Evolutionary conservation across 2,888 invertebrate genomes (phyloP), one percentile per base, ranked within the genome.

Genomic region (Gibbula magus): DNA sequence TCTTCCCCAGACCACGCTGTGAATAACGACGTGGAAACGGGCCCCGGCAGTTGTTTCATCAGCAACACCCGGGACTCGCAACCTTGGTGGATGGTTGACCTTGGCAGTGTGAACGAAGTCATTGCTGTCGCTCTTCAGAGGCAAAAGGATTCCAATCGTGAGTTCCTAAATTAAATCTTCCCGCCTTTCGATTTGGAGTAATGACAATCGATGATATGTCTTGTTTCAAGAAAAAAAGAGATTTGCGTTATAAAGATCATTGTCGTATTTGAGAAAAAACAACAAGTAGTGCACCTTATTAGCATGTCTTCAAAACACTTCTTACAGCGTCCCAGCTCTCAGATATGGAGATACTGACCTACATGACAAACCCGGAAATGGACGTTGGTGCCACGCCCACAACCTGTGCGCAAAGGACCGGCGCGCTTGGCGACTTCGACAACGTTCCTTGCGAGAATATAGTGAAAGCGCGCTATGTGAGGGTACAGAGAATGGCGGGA

Each of bases 71-170:
- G 25, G 22, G 25, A 45, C 51, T 18, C 22, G 0, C 18, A 29
- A 4, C 67, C 67, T 16, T 74, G 74, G 74, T 74, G 74, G 74
- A 74, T 74, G 74, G 74, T 74, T 20, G 74, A 74, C 51, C 74
- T 74, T 5, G 74, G 74, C 20, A 8, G 51, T 1, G 25, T 22
- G 8, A 51, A 74, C 51, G 51, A 5, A 8, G 51, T 74, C 52
- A 25, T 10, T 22, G 22, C 18, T 16, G 25, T 74, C 45, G 22
- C 74, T 22, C 39, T 74, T 7, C 51, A 39, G 18, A 25, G 29
- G 29, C 61, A 18, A 16, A 29, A 25, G 25, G 61, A 61, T 25
- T 25, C 29, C 29, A 16, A 61, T 18, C 61, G 61, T 61, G 61
- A n/a, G 61, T 61, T 13, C 29, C 25, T 0, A 54, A 18, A 10